Evolutionary conservation across 1,140 invertebrate genomes (phyloP), one percentile per base, ranked within the genome.

Genomic region (Oryctes rhinoceros): DNA sequence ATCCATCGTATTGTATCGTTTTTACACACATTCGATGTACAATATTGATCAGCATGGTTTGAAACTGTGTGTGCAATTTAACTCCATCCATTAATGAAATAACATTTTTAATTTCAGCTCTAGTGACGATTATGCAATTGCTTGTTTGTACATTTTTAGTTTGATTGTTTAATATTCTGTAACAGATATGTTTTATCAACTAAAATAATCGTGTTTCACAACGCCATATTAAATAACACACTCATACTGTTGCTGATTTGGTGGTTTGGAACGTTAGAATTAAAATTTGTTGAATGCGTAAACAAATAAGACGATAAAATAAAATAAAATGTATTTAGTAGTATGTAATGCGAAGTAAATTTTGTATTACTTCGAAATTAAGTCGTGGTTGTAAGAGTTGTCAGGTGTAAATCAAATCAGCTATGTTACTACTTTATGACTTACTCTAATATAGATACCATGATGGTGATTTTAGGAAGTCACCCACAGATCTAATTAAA

Each of bases 21-120:
- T 59, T n/a, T n/a, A 59, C 65, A 71, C 65, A 35, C 24, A 59
- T n/a, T 7, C 18, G 53, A 59, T 71, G 65, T 71, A 71, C 24
- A 35, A 24, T 71, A 35, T 71, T 9, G 24, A 35, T 71, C 0
- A 35, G 65, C 65, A 71, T 71, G 65, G 65, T 71, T 71, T 71
- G 20, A 35, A 71, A 71, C 5, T 44, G 24, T 37, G 35, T 71
- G 65, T 71, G 65, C 20, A 10, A 37, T 71, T 71, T 71, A 71
- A 71, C 65, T 71, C 39, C 39, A 44, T 71, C 65, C 20, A 71
- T 71, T 71, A 71, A 71, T 71, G 18, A 37, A 71, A 71, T 71
- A 71, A 71, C 65, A 71, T 35, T 35, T 62, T 71, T 35, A 71
- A 35, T 71, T 71, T 71, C 20, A 71, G 65, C 24, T 71, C 9